Conservation (phyloP, 2,113 vertebrate genomes). For the Tachysurus vachellii region DNA sequence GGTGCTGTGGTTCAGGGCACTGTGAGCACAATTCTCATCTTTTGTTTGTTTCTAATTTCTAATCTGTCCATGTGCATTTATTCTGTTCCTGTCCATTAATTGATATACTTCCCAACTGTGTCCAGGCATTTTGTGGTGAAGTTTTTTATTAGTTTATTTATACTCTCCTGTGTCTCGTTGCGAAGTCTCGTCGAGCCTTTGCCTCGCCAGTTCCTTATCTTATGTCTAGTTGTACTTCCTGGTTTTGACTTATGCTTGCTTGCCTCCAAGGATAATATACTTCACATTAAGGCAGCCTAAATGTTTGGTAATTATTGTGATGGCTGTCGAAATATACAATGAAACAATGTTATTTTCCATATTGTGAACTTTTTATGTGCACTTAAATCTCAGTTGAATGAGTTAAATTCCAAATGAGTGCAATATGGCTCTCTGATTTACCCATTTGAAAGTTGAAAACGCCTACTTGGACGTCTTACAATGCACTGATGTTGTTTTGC, state of each 20-base stretch:
- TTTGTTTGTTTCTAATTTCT: neutral
- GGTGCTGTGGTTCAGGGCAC: neutral
- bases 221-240: constrained; percentile 26
- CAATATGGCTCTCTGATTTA: too few species aligned
- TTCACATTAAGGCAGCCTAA: neutral
- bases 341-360: too few species aligned
- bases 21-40: neutral
- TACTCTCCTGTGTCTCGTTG: neutral
- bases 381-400: too few species aligned
- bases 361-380: too few species aligned
- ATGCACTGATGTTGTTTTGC: too few species aligned
- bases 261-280: neutral
- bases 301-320: too few species aligned
- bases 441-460: too few species aligned
- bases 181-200: neutral
- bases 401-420: too few species aligned
- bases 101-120: neutral
- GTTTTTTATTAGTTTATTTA: neutral
- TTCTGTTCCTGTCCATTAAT: neutral
- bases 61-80: neutral
- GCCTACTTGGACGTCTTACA: too few species aligned
- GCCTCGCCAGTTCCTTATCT: constrained; percentile 8
- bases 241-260: constrained; percentile 6
- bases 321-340: too few species aligned
- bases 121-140: neutral